phyloP scores from a whole-genome alignment of 2,113 vertebrate species.

The Ctenomys sociabilis region DNA sequence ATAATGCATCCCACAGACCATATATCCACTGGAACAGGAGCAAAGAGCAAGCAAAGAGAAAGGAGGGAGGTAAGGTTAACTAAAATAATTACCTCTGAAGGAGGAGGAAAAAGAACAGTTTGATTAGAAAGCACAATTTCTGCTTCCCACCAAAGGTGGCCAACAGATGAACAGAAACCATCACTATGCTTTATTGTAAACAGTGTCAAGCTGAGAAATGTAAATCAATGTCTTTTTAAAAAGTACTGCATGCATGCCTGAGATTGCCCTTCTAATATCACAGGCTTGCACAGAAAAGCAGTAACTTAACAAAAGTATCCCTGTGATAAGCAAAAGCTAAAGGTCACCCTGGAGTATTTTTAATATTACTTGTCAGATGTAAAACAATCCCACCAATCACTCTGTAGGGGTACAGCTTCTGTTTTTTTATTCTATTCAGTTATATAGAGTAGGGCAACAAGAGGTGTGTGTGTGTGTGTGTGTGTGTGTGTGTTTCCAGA shows the following conservation, averaged over 20 bases:
- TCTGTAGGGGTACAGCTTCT: neutral
- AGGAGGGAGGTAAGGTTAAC: slow-evolving; percentile 90
- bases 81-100: slow-evolving; percentile 85
- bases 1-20: slow-evolving; percentile 99
- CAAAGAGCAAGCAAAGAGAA: slow-evolving; percentile 87
- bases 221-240: neutral
- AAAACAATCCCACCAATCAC: neutral
- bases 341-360: neutral
- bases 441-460: neutral
- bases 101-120: slow-evolving; percentile 84
- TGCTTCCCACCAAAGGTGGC: slow-evolving; percentile 65
- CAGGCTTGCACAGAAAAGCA: neutral
- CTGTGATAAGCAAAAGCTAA: neutral
- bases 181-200: slow-evolving; percentile 2
- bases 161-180: slow-evolving; percentile 25
- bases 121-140: slow-evolving; percentile 86
- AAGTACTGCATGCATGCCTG: neutral
- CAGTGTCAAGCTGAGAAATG: slow-evolving; percentile 34
- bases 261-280: neutral
- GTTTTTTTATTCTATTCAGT: neutral
- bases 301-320: neutral
- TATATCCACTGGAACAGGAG: slow-evolving; percentile 97
- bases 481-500: neutral
- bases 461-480: neutral
- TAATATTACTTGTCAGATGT: neutral